phyloP scores from a whole-genome alignment of 2,888 invertebrate genomes.

The Sisyra terminalis region DNA sequence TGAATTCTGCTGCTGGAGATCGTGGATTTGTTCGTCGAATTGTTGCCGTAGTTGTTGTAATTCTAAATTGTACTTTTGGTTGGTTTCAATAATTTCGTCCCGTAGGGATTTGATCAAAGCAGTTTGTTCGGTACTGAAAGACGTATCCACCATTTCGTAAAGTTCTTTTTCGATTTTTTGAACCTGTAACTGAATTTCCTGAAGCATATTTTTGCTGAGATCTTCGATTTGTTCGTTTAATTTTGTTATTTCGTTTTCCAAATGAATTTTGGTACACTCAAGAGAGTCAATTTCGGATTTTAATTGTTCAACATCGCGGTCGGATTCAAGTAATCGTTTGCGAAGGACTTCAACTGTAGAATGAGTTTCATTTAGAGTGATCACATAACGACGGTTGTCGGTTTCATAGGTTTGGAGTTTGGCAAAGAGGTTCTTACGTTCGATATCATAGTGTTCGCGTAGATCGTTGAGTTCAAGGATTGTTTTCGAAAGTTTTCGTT shows the following conservation, averaged over 20 bases:
- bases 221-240: conserved; percentile 18
- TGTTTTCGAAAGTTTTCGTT: conserved; percentile 13
- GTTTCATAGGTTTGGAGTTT: conserved; percentile 29
- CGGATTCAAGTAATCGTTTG: conserved; percentile 37
- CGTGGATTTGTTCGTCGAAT: too few relatives aligned
- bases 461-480: conserved; percentile 12
- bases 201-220: conserved; percentile 18
- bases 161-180: conserved; percentile 17
- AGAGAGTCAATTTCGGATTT: conserved; percentile 23
- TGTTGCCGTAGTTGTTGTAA: too few relatives aligned
- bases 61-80: not conserved
- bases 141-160: conserved; percentile 16
- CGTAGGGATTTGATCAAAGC: conserved; percentile 10
- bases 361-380: conserved; percentile 39
- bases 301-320: conserved; percentile 38
- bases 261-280: conserved; percentile 17
- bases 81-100: conserved; percentile 12
- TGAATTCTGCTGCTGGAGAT: too few relatives aligned
- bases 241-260: conserved; percentile 16
- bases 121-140: conserved; percentile 10
- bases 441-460: conserved; percentile 18
- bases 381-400: conserved; percentile 38
- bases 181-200: conserved; percentile 17
- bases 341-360: conserved; percentile 40
- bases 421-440: conserved; percentile 27